A percentile compares a stretch with the other conserved stretches of the same genome.
Conservation (phyloP, 2,888 invertebrate genomes). For the Microctonus brassicae region DNA sequence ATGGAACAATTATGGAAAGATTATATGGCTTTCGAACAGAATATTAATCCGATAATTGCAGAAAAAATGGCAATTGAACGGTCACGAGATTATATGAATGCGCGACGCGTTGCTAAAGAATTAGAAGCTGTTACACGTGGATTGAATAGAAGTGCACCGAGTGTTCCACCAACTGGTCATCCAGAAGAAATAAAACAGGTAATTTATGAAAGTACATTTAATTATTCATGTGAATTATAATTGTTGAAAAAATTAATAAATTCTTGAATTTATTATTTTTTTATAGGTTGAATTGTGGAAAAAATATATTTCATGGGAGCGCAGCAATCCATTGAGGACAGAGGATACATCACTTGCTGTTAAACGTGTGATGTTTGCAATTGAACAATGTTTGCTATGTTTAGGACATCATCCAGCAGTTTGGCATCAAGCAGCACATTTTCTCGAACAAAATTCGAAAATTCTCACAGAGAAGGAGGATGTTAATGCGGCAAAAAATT, state of each 20-base stretch:
- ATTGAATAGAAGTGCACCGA: conserved; percentile 94
- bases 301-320: conserved; percentile 98
- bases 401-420: conserved; percentile 98
- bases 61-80: conserved; percentile 98
- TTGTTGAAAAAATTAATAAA: conserved; percentile 7
- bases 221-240: conserved; percentile 10
- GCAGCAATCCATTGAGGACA: conserved; percentile 94
- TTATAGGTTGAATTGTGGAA: conserved; percentile 96
- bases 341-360: conserved; percentile 96
- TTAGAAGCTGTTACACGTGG: conserved; percentile 95
- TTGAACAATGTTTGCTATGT: conserved; percentile 96
- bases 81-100: conserved; percentile 97
- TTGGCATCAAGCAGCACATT: conserved; percentile 99
- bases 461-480: conserved; percentile 96
- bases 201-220: conserved; percentile 38
- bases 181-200: conserved; percentile 95
- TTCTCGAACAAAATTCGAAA: conserved; percentile 94
- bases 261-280: not conserved
- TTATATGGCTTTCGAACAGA: conserved; percentile 96
- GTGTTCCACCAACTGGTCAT: conserved; percentile 93
- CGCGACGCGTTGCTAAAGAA: conserved; percentile 95
- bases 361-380: conserved; percentile 96
- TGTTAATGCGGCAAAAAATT: conserved; percentile 90
- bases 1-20: conserved; percentile 98
- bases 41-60: conserved; percentile 89